Percentiles rank a stretch among this genome's conserved stretches.
These are phyloP conservation scores for Saimiri boliviensis DNA, from an alignment of 2,113 vertebrate genomes.

Conservation along the genomic window DNA sequence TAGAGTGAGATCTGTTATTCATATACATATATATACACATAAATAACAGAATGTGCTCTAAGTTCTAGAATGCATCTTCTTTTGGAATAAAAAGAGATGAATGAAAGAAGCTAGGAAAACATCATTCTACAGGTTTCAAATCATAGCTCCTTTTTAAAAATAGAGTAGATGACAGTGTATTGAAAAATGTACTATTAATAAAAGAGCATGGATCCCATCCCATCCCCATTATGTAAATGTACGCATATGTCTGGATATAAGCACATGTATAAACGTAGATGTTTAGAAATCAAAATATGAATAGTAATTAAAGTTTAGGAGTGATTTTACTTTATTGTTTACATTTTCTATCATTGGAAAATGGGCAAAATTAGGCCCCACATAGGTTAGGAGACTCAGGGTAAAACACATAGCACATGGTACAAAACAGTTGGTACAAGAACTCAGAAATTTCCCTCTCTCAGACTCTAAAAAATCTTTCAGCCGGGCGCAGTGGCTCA, in stretches of 20 bases:
- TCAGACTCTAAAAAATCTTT: neutral
- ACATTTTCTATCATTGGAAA: neutral
- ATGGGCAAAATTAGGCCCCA: neutral
- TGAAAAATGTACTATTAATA: neutral
- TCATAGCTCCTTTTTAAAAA: neutral
- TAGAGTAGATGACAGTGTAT: neutral
- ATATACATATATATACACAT: too few relatives aligned
- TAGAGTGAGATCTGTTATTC: too few relatives aligned
- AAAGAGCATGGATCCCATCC: neutral
- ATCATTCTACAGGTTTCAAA: neutral
- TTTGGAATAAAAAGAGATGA: neutral
- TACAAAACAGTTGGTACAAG: neutral
- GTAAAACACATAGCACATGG: neutral
- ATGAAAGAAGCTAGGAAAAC: neutral
- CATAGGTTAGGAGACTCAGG: neutral
- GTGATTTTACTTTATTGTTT: slow-evolving; percentile 15
- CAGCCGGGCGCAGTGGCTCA: too few relatives aligned
- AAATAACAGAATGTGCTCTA: neutral
- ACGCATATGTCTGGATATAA: neutral
- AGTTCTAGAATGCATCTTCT: neutral
- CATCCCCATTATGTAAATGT: neutral
- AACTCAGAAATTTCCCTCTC: neutral
- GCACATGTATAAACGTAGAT: neutral
- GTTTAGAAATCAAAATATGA: slow-evolving; percentile 17
- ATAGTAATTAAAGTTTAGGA: neutral